These are phyloP conservation scores for Gopherus flavomarginatus DNA, from an alignment of 2,113 vertebrate genomes.

Conservation along the genomic window DNA sequence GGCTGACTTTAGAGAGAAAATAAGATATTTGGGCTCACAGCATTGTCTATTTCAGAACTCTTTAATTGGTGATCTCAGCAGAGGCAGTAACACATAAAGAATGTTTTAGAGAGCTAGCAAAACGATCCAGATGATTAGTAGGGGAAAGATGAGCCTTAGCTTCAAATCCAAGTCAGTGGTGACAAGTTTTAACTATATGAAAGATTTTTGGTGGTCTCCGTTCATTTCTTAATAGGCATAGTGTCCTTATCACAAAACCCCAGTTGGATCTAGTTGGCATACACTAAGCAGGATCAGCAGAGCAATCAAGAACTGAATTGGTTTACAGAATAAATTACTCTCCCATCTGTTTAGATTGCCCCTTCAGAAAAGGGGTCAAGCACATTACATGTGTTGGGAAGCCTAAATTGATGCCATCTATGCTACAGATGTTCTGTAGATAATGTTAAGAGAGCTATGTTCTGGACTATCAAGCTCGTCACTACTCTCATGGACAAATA, in stretches of 20 bases:
- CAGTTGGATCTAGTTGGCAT: neutral
- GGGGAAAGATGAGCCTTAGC: conserved; percentile 10
- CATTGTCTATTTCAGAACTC: neutral
- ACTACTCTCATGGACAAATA: neutral
- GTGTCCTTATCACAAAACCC: conserved; percentile 27
- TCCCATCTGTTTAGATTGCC: neutral
- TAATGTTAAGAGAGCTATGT: neutral
- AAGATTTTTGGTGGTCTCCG: neutral
- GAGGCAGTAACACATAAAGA: neutral
- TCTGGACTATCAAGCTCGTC: neutral
- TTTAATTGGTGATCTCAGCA: neutral
- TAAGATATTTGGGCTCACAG: neutral
- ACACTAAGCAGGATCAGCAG: neutral
- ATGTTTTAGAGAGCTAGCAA: neutral
- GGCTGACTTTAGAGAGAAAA: neutral
- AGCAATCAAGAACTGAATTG: conserved; percentile 2
- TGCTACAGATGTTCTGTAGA: neutral
- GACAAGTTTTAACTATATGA: neutral
- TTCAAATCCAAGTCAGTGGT: conserved; percentile 11
- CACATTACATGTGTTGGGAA: accelerated
- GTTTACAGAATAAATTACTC: neutral
- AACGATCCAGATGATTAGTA: neutral
- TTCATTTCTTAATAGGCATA: conserved; percentile 3
- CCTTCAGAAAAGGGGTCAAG: neutral
- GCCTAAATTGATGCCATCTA: neutral